Conservation (phyloP, 2,888 invertebrate genomes). For the Strigamia transsilvanica region DNA sequence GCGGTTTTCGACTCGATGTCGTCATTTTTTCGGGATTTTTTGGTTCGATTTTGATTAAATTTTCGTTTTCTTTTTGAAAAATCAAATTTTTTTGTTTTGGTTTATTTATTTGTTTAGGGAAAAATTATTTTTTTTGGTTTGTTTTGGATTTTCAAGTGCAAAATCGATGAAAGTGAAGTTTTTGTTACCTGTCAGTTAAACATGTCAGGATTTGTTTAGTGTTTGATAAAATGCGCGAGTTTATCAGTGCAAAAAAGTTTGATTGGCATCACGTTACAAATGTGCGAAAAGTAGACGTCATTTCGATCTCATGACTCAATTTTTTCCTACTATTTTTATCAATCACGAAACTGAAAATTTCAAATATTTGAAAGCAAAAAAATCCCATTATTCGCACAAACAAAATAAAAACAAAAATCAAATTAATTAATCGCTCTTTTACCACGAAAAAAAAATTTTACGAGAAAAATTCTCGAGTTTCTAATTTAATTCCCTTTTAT, state of each 20-base stretch:
- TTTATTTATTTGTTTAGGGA: neutral
- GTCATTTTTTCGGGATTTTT: neutral
- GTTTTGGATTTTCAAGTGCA: neutral
- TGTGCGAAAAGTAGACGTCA: conserved; percentile 14
- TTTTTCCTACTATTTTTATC: neutral
- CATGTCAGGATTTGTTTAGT: neutral
- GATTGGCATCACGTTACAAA: conserved; percentile 11
- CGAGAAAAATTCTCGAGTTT: neutral
- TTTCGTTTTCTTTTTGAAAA: neutral
- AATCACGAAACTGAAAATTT: neutral
- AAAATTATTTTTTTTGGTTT: neutral
- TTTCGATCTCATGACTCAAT: conserved; percentile 20
- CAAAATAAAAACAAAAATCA: neutral
- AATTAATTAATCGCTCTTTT: neutral
- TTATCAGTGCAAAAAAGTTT: neutral
- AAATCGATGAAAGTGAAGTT: conserved; percentile 13
- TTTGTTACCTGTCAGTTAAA: conserved; percentile 17
- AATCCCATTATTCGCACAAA: neutral
- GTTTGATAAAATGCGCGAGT: neutral
- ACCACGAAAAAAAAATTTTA: neutral
- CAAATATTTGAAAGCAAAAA: neutral
- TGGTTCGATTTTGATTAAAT: neutral
- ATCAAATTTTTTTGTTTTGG: neutral
- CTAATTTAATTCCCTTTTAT: conserved; percentile 17
- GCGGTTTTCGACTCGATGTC: neutral